A percentile compares a stretch with the other conserved stretches of the same genome.
phyloP scores from a whole-genome alignment of 2,888 invertebrate species.

The Eumacrocentrus americanus region DNA sequence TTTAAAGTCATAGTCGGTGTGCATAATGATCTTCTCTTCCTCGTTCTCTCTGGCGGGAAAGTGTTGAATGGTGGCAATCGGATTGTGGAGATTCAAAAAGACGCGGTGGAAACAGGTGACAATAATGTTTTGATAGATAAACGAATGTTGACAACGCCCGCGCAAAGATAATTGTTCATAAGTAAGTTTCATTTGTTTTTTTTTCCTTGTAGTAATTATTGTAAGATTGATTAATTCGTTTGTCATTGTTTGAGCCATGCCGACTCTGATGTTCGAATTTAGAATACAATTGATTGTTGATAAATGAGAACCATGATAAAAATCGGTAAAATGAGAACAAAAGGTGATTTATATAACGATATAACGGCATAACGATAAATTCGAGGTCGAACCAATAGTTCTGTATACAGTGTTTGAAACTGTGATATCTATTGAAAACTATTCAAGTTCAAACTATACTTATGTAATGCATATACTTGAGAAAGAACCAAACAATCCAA shows the following conservation, averaged over 20 bases:
- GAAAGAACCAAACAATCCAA: too few relatives aligned
- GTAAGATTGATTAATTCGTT: background rate
- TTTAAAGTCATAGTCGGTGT: background rate
- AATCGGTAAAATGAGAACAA: background rate
- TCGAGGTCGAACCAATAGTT: too few relatives aligned
- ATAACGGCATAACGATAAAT: too few relatives aligned
- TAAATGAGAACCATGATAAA: background rate
- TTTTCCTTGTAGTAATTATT: background rate
- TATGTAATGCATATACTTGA: too few relatives aligned
- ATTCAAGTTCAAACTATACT: too few relatives aligned
- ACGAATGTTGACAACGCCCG: background rate
- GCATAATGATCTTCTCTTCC: background rate
- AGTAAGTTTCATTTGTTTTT: too few relatives aligned
- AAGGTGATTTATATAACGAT: background rate
- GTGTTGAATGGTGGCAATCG: constrained; percentile 14
- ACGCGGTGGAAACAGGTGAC: constrained; percentile 11
- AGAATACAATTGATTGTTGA: background rate
- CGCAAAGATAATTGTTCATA: background rate
- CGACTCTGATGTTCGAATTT: background rate
- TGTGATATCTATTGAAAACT: too few relatives aligned
- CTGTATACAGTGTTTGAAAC: too few relatives aligned
- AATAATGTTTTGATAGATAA: constrained; percentile 1
- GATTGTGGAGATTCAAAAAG: background rate
- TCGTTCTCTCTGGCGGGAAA: background rate
- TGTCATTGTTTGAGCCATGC: background rate